Percentiles rank a stretch among this genome's conserved stretches.
Evolutionary conservation across 2,113 vertebrate species (phyloP).

Genomic region (Tragelaphus buxtoni): DNA sequence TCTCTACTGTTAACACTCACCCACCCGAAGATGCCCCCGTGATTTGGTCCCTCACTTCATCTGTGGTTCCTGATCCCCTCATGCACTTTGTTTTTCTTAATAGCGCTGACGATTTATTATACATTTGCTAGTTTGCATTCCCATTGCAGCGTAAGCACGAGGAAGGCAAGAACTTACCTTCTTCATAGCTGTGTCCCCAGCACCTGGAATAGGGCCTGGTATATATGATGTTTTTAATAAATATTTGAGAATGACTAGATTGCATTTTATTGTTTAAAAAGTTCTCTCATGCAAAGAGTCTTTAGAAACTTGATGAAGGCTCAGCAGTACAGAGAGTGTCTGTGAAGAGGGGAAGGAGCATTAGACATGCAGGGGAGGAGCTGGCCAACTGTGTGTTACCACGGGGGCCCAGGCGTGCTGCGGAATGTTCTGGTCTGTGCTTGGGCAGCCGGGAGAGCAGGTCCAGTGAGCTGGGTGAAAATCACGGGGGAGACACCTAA

Average conservation of each 20-base stretch:
- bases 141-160: background rate
- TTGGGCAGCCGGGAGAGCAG: background rate
- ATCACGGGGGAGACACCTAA: background rate
- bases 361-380: background rate
- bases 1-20: background rate
- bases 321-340: background rate
- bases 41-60: background rate
- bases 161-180: background rate
- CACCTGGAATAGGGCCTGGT: background rate
- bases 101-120: background rate
- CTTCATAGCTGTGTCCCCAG: background rate
- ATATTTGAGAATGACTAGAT: background rate
- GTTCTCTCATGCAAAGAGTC: background rate
- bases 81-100: background rate
- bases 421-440: background rate
- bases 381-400: background rate
- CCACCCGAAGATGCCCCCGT: background rate
- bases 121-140: background rate
- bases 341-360: background rate
- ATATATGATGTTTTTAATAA: background rate
- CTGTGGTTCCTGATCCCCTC: background rate
- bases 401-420: background rate
- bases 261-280: background rate
- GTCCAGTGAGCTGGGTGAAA: background rate
- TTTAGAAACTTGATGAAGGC: background rate